Base-by-base conservation (phyloP, 2,888 invertebrate genomes). In the Malthinus flaveolus region DNA sequence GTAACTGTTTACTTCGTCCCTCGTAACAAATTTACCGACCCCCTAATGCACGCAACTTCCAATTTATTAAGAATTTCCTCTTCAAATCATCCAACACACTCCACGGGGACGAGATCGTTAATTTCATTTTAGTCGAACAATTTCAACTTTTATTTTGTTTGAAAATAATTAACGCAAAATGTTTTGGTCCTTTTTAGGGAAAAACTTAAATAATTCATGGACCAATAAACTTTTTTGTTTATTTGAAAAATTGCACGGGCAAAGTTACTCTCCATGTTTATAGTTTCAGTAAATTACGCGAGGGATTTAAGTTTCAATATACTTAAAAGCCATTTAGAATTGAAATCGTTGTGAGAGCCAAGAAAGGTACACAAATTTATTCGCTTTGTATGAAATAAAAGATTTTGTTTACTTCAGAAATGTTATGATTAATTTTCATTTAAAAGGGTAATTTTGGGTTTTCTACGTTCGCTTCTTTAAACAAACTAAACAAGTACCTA, bases 11-110 rank as follows among this genome's bases (percentile, higher is more conserved):
- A 53, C 60, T 59, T 44, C 52, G 44, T 51, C 49, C 51, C 48
- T 32, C 23, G 39, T 35, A 59, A 50, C 54, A 55, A 59, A 47
- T 44, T 59, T 44, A 8, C 37, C 49, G 7, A 46, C 54, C 59
- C 54, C 55, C 50, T 47, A 55, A 54, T 47, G 42, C 45, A 54
- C 46, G 59, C 54, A 59, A 55, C 49, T 59, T 59, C 53, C 59
- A 59, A 59, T 59, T 59, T 59, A 59, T 59, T 55, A 55, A 55
- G 50, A 54, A 59, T 55, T 59, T 55, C 59, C 55, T 49, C 59
- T 49, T 58, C 53, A 54, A 52, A 58, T 58, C 58, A 49, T 51
- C 52, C 32, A 47, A 51, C 56, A 36, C 49, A 31, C 49, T 36
- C n/a, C 36, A 36, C 15, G 12, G 39, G n/a, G 13, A 15, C 39